Evolutionary conservation across 2,113 vertebrate genomes (phyloP).

Genomic region (Pseudopipra pipra): DNA sequence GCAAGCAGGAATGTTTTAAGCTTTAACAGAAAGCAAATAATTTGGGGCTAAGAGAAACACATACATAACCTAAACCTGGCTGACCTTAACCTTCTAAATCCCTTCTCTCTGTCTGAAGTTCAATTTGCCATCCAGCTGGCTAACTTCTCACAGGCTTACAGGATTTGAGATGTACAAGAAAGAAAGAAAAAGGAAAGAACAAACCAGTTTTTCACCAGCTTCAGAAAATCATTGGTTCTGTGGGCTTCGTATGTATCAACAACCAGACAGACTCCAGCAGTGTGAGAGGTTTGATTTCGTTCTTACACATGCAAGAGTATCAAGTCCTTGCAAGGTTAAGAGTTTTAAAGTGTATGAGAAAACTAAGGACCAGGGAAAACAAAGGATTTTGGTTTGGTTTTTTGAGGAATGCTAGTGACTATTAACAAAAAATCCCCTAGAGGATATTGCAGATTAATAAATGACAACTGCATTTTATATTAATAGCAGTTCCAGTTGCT

Average conservation of each 20-base stretch:
- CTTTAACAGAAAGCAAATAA: not conserved
- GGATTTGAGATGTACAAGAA: not conserved
- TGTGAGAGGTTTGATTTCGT: not conserved
- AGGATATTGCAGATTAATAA: slow-evolving; percentile 10
- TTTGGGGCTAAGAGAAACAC: not conserved
- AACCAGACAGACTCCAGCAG: not conserved
- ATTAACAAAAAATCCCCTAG: not conserved
- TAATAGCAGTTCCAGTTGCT: not conserved
- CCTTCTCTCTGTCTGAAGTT: not conserved
- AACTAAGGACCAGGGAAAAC: not conserved
- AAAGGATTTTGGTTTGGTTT: not conserved
- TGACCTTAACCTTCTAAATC: not conserved
- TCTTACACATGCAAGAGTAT: not conserved
- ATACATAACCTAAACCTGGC: not conserved
- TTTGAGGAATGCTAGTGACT: not conserved
- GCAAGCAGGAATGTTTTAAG: not conserved
- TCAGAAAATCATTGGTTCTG: not conserved
- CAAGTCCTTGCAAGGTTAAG: not conserved
- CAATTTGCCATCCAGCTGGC: not conserved
- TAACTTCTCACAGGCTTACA: not conserved
- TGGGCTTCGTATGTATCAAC: not conserved
- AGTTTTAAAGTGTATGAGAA: not conserved
- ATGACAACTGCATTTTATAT: not conserved
- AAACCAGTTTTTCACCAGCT: not conserved
- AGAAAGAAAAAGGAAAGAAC: not conserved